A percentile compares a stretch with the other conserved stretches of the same genome.
phyloP scores from a whole-genome alignment of 2,888 invertebrate genomes.

The Xestobium rufovillosum region DNA sequence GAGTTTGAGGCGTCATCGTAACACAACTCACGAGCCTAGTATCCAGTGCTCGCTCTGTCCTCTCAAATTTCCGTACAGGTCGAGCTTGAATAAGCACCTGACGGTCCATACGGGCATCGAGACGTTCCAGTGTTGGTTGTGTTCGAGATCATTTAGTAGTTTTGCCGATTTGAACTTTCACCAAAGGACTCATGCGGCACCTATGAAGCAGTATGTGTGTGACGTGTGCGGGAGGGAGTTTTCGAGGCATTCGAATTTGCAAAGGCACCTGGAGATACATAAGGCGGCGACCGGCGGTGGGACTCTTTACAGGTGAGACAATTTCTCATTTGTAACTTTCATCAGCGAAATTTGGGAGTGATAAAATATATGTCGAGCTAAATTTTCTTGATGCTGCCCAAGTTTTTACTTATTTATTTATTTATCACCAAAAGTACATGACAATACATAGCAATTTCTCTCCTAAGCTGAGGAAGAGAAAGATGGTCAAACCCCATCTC shows the following conservation, averaged over 20 bases:
- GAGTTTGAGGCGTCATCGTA: no score
- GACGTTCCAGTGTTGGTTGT: constrained; percentile 38
- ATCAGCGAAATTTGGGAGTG: no score
- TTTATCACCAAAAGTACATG: no score
- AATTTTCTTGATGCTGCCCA: no score
- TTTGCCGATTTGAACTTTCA: constrained; percentile 42
- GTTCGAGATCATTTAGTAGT: constrained; percentile 41
- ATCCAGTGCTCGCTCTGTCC: constrained; percentile 43
- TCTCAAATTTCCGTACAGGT: constrained; percentile 41
- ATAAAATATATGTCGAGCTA: no score
- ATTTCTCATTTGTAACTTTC: no score
- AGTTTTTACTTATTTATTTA: no score
- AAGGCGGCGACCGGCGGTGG: constrained; percentile 24
- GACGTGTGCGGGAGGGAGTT: constrained; percentile 35
- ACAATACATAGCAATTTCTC: no score
- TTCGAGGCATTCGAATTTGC: constrained; percentile 36
- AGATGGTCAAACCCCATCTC: no score
- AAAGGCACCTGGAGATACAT: constrained; percentile 36
- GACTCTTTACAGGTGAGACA: constrained; percentile 15
- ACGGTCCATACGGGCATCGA: constrained; percentile 34
- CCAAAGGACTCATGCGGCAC: constrained; percentile 36
- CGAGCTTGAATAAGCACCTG: constrained; percentile 41
- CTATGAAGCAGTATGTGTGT: constrained; percentile 31
- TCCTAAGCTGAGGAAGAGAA: no score
- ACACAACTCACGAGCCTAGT: no score